Evolutionary conservation across 2,797 vertebrate genomes (phyloP), one percentile per base, ranked within the genome.

Genomic region (Helostoma temminkii): DNA sequence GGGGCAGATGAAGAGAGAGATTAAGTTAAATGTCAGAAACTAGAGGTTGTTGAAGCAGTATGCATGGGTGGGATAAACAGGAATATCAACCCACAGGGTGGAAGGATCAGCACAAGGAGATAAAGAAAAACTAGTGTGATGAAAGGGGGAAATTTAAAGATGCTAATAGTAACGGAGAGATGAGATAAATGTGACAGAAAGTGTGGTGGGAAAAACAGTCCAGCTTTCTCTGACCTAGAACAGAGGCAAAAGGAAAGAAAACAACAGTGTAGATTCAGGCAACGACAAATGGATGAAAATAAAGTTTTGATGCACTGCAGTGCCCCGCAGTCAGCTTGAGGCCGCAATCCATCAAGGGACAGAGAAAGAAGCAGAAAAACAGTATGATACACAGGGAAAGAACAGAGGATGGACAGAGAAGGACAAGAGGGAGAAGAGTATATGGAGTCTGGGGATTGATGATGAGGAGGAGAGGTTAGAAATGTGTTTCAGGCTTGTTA

Each of bases 271-370:
- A 15, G 58, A 71, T 66, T 78, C 39, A 50, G 55, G 59, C 70
- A 41, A 69, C 66, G 81, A 75, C 28, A 67, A 79, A 71, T 60
- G 47, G 61, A 46, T 62, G 60, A 81, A 80, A 83, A 81, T 73
- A 9, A 55, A 67, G 57, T 86, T 86, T 83, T 84, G 76, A 88
- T 83, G 69, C 60, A 59, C 48, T 43, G 71, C 70, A 41, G 50
- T 26, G 63, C 34, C 69, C 71, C 66, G 36, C 65, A 55, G 45
- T 66, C 21, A 67, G 62, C 74, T 76, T 7, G 45, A 67, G 67
- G 76, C 81, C 65, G 71, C 25, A 57, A 77, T 87, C 77, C 74
- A 76, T 82, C 57, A 71, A 39, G 39, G 5, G 50, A 39, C 26
- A 46, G 50, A 60, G 50, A 52, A 28, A 48, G 47, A 28, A 45